Evolutionary conservation across 2,888 invertebrate species (phyloP), one percentile per base, ranked within the genome.

Genomic region (Tiliacea aurago): DNA sequence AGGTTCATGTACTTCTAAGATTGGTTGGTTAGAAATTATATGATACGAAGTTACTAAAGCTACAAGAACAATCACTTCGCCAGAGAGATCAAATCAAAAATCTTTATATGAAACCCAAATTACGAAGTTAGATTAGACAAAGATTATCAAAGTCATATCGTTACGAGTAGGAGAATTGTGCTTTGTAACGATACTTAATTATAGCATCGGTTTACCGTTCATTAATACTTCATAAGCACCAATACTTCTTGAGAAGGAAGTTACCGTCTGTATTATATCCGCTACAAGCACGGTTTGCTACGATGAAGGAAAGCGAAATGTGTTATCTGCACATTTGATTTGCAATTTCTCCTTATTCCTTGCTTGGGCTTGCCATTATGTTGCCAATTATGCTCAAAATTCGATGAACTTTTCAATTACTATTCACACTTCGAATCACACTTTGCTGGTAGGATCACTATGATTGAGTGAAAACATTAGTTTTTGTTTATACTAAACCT

Each of bases 111-210:
- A 78, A 83, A 83, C 83, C 62, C 13, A 71, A 75, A 80, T 80
- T 77, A 79, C 67, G 74, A 78, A 65, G 65, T 72, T 68, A 65
- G 73, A 81, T 85, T 64, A 68, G 78, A 80, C 81, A 74, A 76
- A 73, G 74, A 79, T 82, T 73, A 84, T 64, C 49, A 70, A 76
- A 70, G 53, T 69, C 72, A 70, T 78, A 80, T 86, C 80, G 87
- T 84, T 85, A 76, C 45, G 18, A 65, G 47, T 64, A 64, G 37
- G 62, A 75, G 70, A 87, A 90, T 89, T 88, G 76, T 87, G 90
- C 90, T 86, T 88, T 84, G 88, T 91, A 90, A 91, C 80, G 86
- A 86, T 88, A 74, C 71, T 81, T 90, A 91, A 91, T 92, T 89
- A 90, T 83, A 81, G 80, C 79, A 83, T 74, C 47, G 62, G 41